Percentiles rank a stretch among this genome's conserved stretches.
Evolutionary conservation across 2,797 vertebrate genomes (phyloP).

Genomic region (Molossus alvarezi): DNA sequence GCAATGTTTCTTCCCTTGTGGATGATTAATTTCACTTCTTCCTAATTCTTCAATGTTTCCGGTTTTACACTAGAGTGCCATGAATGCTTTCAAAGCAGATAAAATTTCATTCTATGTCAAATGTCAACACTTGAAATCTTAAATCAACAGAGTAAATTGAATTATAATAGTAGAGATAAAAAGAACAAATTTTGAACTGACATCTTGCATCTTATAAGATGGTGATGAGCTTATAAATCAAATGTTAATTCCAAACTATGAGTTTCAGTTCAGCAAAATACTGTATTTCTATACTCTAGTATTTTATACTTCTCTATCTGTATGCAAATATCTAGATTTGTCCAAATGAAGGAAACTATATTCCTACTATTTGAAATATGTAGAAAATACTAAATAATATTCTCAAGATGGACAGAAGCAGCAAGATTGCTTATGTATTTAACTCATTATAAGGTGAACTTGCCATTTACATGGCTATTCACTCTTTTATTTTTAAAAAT

Average conservation of each 20-base stretch:
- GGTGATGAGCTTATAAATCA: constrained; percentile 44
- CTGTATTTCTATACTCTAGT: neutral
- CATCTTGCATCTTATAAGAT: constrained; percentile 16
- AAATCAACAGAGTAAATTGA: constrained; percentile 48
- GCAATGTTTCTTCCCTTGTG: constrained; percentile 35
- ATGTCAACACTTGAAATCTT: constrained; percentile 30
- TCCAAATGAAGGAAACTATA: constrained; percentile 33
- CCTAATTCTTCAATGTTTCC: constrained; percentile 50
- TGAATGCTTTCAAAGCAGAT: constrained; percentile 28
- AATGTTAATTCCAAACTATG: constrained; percentile 33
- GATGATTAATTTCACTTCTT: constrained; percentile 57
- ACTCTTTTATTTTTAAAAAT: constrained; percentile 36
- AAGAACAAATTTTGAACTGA: constrained; percentile 31
- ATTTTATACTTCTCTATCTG: neutral
- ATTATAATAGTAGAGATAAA: constrained; percentile 50
- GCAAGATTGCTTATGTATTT: constrained; percentile 39
- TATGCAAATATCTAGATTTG: constrained; percentile 33
- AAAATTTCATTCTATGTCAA: constrained; percentile 63
- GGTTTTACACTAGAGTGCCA: constrained; percentile 37
- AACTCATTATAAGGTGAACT: neutral
- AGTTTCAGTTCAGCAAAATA: constrained; percentile 23
- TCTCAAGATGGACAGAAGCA: constrained; percentile 43
- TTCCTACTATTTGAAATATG: constrained; percentile 48
- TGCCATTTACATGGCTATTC: constrained; percentile 26
- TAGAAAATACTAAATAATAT: constrained; percentile 46